Evolutionary conservation across 37 sponge, comb jelly and placozoan genomes (phyloP).

Genomic region (Axinella damicornis): DNA sequence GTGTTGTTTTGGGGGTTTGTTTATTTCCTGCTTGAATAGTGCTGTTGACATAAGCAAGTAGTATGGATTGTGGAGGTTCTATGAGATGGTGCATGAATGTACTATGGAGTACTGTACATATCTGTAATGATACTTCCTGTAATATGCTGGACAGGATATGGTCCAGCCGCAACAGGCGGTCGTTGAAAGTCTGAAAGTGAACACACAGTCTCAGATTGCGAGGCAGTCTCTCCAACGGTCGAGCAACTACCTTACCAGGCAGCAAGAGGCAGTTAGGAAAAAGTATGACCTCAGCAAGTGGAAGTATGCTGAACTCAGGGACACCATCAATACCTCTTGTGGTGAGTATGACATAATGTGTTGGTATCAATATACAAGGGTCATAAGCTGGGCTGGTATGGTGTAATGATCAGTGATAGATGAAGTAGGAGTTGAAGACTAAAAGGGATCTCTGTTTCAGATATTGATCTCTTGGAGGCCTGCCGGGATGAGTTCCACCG

Average conservation of each 20-base stretch:
- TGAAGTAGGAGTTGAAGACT: too few relatives aligned
- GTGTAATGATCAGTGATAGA: too few relatives aligned
- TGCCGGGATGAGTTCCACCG: conserved; percentile 97
- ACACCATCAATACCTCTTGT: conserved; percentile 96
- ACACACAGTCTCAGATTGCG: conserved; percentile 55
- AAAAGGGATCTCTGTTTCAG: conserved; percentile 43
- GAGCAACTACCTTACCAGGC: conserved; percentile 22
- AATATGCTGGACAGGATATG: conserved; percentile 31
- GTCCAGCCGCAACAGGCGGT: conserved; percentile 58
- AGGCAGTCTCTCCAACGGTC: conserved; percentile 56
- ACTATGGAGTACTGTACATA: background rate
- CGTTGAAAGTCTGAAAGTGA: conserved; percentile 37
- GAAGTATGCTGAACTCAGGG: conserved; percentile 96
- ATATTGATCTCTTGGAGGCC: conserved; percentile 91
- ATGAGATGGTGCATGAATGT: conserved; percentile 9
- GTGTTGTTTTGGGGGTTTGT: too few relatives aligned
- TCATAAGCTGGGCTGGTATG: too few relatives aligned
- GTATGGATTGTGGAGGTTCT: too few relatives aligned
- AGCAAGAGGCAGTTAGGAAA: conserved; percentile 64
- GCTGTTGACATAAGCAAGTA: too few relatives aligned
- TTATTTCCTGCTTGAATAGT: too few relatives aligned
- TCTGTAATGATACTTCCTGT: background rate
- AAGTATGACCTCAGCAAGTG: conserved; percentile 84
- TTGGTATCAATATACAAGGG: too few relatives aligned
- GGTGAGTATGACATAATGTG: conserved; percentile 48